phyloP scores from a whole-genome alignment of 2,888 invertebrate species.

The Fissipunctia ypsillon region DNA sequence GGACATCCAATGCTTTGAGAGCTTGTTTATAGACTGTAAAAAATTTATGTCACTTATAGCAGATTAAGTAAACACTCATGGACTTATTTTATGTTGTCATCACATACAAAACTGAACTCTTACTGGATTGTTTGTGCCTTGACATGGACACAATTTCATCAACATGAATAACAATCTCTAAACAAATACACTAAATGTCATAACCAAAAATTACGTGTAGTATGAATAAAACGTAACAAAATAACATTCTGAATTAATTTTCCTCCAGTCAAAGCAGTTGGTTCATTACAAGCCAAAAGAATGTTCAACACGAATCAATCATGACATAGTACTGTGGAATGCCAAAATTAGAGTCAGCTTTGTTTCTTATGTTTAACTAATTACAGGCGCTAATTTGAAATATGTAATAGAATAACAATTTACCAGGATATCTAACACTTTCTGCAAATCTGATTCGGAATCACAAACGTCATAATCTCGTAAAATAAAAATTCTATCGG shows the following conservation, averaged over 20 bases:
- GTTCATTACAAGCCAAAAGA: conserved; percentile 70
- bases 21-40: conserved; percentile 60
- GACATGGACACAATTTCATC: conserved; percentile 47
- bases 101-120: conserved; percentile 32
- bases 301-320: conserved; percentile 81
- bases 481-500: conserved; percentile 85
- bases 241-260: conserved; percentile 43
- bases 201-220: conserved; percentile 26
- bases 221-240: conserved; percentile 28
- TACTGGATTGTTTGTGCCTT: conserved; percentile 59
- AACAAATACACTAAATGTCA: conserved; percentile 16
- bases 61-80: conserved; percentile 27
- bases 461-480: conserved; percentile 85
- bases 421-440: conserved; percentile 83
- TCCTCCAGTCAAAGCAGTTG: conserved; percentile 53
- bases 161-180: conserved; percentile 59
- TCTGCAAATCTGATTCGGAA: conserved; percentile 78
- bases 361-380: conserved; percentile 71
- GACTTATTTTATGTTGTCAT: conserved; percentile 29
- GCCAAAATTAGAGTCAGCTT: conserved; percentile 89
- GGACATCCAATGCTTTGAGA: conserved; percentile 44
- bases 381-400: conserved; percentile 50
- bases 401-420: conserved; percentile 66
- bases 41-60: conserved; percentile 29
- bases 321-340: conserved; percentile 87